Evolutionary conservation across 2,113 vertebrate species (phyloP), one percentile per base, ranked within the genome.

Genomic region (Gobiocypris rarus): DNA sequence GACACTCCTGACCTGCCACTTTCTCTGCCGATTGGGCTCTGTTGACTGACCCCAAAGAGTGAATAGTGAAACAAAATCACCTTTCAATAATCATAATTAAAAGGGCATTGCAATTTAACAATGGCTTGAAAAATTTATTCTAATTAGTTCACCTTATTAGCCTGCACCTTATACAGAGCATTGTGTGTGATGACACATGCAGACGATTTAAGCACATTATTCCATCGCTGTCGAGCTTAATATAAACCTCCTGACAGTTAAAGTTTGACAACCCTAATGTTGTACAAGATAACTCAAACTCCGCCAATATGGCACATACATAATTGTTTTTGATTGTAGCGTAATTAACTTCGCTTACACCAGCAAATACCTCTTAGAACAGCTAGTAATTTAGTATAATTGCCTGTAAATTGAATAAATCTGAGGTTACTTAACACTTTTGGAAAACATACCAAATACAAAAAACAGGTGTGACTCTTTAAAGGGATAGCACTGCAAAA

Each of bases 1-100:
- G 70, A 76, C 81, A 77, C 59, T 69, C 70, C 70, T 70, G 50
- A 70, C 67, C 69, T 71, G 84, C 61, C 77, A 71, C 75, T 69
- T 81, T 83, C 75, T 38, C 70, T 15, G 31, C 81, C 67, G 63
- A 1, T 15, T 15, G 4, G 4, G 13, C 56, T 61, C 19, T 65
- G 28, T 45, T 58, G 80, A 48, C 63, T 73, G 54, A 82, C 50
- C 38, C 38, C 38, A 7, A 38, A 38, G 6, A 38, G 38, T 6
- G 1, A 38, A 38, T 38, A 7, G 38, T 6, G 38, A 38, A 38
- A 38, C 38, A 7, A 38, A 38, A 22, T 69, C 31, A 22, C 75
- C 9, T 7, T 69, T 76, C 5, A 48, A 54, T 75, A 45, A 28
- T 41, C 56, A 58, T 14, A 28, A 50, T 77, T 67, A 85, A 77